Conservation (phyloP, 2,113 vertebrate genomes). For the Corvus cornix region DNA sequence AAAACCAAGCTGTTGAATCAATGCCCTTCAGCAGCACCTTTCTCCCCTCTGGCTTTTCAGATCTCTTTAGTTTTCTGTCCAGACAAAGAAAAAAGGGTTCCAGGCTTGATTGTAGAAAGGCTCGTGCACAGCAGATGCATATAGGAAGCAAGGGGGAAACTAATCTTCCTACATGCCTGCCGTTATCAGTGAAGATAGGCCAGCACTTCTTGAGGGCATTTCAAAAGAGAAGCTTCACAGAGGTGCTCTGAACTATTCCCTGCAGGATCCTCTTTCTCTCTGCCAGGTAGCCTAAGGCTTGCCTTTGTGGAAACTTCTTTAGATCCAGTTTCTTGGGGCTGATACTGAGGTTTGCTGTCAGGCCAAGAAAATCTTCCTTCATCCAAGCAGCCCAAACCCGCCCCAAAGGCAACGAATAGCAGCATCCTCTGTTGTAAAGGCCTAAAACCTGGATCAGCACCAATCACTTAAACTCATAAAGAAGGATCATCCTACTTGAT, state of each 20-base stretch:
- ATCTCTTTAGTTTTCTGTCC: not conserved
- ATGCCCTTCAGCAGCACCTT: not conserved
- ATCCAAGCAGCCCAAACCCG: slow-evolving; percentile 5
- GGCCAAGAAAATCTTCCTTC: slow-evolving; percentile 40
- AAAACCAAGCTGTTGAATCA: not conserved
- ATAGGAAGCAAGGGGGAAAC: not conserved
- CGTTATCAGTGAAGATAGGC: not conserved
- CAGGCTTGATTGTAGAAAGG: not conserved
- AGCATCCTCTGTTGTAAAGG: slow-evolving; percentile 19
- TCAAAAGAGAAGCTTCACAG: slow-evolving; percentile 13
- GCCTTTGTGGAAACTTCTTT: slow-evolving; percentile 43
- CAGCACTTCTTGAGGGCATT: slow-evolving; percentile 6
- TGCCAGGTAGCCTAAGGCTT: slow-evolving; percentile 44
- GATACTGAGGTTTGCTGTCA: slow-evolving; percentile 24
- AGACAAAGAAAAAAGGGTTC: not conserved
- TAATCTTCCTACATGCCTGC: not conserved
- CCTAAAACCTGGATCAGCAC: slow-evolving; percentile 43
- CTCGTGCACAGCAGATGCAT: not conserved
- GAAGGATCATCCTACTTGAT: slow-evolving; percentile 32
- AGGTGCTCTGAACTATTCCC: slow-evolving; percentile 11
- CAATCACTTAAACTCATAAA: slow-evolving; percentile 18
- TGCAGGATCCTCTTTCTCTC: not conserved
- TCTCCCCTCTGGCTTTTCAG: not conserved
- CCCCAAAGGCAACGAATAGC: slow-evolving; percentile 29
- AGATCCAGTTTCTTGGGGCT: slow-evolving; percentile 30